Percentiles rank a stretch among this genome's conserved stretches.
Evolutionary conservation across 2,797 vertebrate genomes (phyloP).

Genomic region (Ceyx erithaca): DNA sequence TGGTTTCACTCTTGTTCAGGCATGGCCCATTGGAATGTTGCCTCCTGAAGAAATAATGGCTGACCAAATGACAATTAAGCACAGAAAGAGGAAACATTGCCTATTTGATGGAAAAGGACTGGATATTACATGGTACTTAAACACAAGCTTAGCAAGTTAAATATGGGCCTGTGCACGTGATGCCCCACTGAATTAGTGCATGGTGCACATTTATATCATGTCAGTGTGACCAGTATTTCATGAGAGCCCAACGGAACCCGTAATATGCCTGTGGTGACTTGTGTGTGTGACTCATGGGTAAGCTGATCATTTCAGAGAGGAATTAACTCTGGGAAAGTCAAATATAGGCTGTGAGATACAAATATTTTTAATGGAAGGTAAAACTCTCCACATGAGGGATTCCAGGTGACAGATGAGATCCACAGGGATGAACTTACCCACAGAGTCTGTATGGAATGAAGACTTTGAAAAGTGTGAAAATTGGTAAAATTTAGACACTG

Average conservation of each 20-base stretch:
- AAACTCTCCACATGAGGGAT: not conserved
- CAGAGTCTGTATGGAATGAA: not conserved
- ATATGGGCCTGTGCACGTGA: not conserved
- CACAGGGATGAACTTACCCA: not conserved
- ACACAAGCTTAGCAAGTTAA: not conserved
- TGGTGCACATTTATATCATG: not conserved
- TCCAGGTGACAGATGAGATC: not conserved
- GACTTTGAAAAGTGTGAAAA: not conserved
- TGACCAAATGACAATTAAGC: not conserved
- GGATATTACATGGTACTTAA: not conserved
- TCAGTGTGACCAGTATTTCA: not conserved
- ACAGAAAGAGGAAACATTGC: not conserved
- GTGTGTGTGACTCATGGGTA: rapidly evolving
- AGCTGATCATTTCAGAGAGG: not conserved
- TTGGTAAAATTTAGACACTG: not conserved
- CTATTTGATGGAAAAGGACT: not conserved
- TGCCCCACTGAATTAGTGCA: not conserved
- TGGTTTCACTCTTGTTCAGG: not conserved
- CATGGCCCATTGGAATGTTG: not conserved
- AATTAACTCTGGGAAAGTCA: not conserved
- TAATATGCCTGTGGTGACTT: not conserved
- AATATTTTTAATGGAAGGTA: not conserved
- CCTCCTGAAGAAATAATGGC: rapidly evolving
- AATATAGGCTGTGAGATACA: not conserved
- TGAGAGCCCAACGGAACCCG: not conserved